Base-by-base conservation (phyloP, 2,888 invertebrate genomes). In the Chromoteleia sp. region DNA sequence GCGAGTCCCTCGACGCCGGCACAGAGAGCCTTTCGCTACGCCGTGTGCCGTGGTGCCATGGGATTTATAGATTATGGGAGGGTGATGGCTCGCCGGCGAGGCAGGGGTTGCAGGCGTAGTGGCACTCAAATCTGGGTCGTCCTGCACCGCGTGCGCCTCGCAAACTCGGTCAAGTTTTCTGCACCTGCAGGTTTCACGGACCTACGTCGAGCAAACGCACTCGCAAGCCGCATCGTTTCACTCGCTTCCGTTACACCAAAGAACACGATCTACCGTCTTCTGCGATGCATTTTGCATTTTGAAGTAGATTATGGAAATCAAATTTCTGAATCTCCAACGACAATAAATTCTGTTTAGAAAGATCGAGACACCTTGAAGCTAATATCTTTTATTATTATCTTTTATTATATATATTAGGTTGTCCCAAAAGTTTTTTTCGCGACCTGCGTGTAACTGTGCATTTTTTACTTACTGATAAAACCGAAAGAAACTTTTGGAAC, bases 111-210 rank as follows among this genome's bases (percentile, higher is more conserved):
- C 74, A 84, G 82, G 84, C 84, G 84, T 84, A 84, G 83, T 14
- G 29, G 8, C 59, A 61, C 68, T 68, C 81, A 85, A 87, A 90
- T 90, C 88, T 89, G 83, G 90, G 90, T 89, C 90, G 85, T 85
- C 89, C 88, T 90, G 89, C 88, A 86, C 89, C 87, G 88, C 87
- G 88, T 86, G 87, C 86, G 86, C 84, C 85, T 87, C 87, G 87
- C 79, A 86, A 91, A 90, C 89, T 91, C 90, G 91, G 91, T 91
- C 91, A 91, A 90, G 89, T 90, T 90, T 90, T 90, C 90, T 89
- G 89, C 89, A 90, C 90, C 90, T 90, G 90, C 89, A 88, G 88
- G 89, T 89, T 85, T 83, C 84, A 84, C 83, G 82, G 78, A 71
- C 77, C 83, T 61, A 77, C 65, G 52, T 25, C n/a, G 67, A 59